Percentiles rank a stretch among this genome's conserved stretches.
phyloP scores from a whole-genome alignment of 2,797 vertebrate genomes.

The Telmatherina bonti region DNA sequence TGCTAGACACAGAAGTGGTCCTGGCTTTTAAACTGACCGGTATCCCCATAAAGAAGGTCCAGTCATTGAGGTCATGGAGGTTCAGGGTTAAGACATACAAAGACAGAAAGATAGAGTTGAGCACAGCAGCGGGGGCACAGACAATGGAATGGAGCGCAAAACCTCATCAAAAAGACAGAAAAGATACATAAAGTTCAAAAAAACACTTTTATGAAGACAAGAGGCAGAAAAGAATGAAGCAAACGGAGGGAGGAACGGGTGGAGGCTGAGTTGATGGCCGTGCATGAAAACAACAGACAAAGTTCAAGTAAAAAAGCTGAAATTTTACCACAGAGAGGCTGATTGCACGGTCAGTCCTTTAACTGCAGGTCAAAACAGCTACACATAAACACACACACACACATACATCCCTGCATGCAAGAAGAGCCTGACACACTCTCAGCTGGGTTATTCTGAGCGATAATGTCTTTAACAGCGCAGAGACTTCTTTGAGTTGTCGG shows the following conservation, averaged over 20 bases:
- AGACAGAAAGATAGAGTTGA: conserved; percentile 17
- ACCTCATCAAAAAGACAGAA: conserved; percentile 71
- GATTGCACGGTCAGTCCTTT: conserved; percentile 73
- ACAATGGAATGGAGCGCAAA: conserved; percentile 51
- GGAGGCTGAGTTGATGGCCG: conserved; percentile 57
- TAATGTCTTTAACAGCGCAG: conserved; percentile 76
- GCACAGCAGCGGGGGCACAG: conserved; percentile 46
- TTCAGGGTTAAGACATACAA: conserved; percentile 47
- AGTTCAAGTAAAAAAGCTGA: conserved; percentile 48
- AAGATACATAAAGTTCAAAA: conserved; percentile 74
- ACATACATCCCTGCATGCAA: conserved; percentile 31
- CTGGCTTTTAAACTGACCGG: conserved; percentile 22
- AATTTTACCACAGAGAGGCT: conserved; percentile 66
- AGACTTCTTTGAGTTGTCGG: conserved; percentile 50
- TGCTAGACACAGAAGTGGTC: conserved; percentile 26
- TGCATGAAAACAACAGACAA: conserved; percentile 68
- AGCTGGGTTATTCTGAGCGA: conserved; percentile 74
- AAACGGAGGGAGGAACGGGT: conserved; percentile 48
- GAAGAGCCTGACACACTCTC: conserved; percentile 30
- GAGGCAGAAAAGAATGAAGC: conserved; percentile 61
- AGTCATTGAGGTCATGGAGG: conserved; percentile 55
- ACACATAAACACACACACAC: conserved; percentile 40
- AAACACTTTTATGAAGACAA: conserved; percentile 77
- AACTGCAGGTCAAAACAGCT: conserved; percentile 73
- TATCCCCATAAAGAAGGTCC: conserved; percentile 57